Evolutionary conservation across 2,113 vertebrate genomes (phyloP), one percentile per base, ranked within the genome.

Genomic region (Catharus minimus): DNA sequence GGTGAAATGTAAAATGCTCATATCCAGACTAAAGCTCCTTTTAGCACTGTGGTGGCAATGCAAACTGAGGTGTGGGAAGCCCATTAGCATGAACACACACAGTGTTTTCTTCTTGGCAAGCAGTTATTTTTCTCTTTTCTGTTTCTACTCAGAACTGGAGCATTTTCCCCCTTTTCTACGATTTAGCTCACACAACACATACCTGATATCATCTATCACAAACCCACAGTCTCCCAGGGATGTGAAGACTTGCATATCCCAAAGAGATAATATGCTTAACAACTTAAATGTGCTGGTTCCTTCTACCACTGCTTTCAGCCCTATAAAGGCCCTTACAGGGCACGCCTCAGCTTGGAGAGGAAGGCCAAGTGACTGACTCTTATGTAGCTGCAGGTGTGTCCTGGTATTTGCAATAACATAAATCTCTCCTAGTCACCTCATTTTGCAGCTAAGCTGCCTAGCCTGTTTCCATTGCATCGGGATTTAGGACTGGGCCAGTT

Each of bases 381-480:
- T 44, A 21, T 0, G 8, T 3, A 90, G 84, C 82, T 74, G 67
- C 89, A 88, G 92, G 82, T 76, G 75, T 18, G 26, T 69, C 77
- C 79, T 79, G 62, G 32, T 85, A 91, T 94, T 92, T 91, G 67
- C 53, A 72, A 65, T 43, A 61, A 76, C 71, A 83, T 71, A 92
- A 95, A 96, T 76, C 95, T 93, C 80, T 81, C 41, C 88, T n/a
- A 41, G 55, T 75, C 89, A 89, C 82, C 73, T 96, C 86, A 83
- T 95, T 95, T 90, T 82, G 58, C 79, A 85, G 88, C 77, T 95
- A 93, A 95, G 90, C 93, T 57, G 47, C 38, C 62, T 18, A 69
- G 60, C 46, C 38, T 87, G 36, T 92, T 95, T 83, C 83, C 72
- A 82, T 75, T 53, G 83, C 9, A 49, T 33, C 0, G 4, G 89